phyloP scores from a whole-genome alignment of 2,113 vertebrate genomes.

The Nanorana parkeri region DNA sequence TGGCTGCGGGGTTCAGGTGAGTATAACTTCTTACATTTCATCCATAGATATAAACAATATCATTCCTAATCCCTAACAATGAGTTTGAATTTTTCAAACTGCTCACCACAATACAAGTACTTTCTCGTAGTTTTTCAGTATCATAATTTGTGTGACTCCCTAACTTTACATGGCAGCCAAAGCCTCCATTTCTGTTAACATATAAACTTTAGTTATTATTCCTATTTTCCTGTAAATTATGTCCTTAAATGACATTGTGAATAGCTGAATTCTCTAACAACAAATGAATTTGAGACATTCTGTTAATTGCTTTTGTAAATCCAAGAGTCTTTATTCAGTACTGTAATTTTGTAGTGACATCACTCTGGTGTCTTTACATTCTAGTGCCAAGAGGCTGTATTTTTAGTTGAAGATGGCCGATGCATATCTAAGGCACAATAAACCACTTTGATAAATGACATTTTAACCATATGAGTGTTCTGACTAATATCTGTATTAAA shows the following conservation, averaged over 20 bases:
- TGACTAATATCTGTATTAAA: not conserved
- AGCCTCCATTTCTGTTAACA: no score
- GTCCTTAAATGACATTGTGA: slow-evolving; percentile 28
- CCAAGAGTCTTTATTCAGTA: not conserved
- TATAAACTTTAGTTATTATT: not conserved
- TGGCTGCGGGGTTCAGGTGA: no score
- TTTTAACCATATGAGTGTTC: slow-evolving; percentile 19
- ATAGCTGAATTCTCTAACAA: not conserved
- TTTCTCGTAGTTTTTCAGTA: no score
- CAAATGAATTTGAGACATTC: slow-evolving; percentile 16
- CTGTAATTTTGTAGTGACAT: slow-evolving; percentile 7
- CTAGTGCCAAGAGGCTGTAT: slow-evolving; percentile 18
- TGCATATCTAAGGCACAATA: slow-evolving; percentile 15
- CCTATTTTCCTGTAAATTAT: not conserved
- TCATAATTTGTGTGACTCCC: no score
- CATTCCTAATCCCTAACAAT: no score
- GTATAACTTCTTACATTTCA: no score
- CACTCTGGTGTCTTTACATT: slow-evolving; percentile 14
- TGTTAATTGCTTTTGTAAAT: slow-evolving; percentile 11
- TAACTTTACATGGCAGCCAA: no score
- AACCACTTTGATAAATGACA: slow-evolving; percentile 33
- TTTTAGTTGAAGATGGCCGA: slow-evolving; percentile 33
- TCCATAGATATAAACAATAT: no score
- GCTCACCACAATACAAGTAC: no score
- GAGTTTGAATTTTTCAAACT: no score